These are phyloP conservation scores for Zhengitettix transpicula DNA, from an alignment of 2,888 invertebrate genomes.

Conservation along the genomic window DNA sequence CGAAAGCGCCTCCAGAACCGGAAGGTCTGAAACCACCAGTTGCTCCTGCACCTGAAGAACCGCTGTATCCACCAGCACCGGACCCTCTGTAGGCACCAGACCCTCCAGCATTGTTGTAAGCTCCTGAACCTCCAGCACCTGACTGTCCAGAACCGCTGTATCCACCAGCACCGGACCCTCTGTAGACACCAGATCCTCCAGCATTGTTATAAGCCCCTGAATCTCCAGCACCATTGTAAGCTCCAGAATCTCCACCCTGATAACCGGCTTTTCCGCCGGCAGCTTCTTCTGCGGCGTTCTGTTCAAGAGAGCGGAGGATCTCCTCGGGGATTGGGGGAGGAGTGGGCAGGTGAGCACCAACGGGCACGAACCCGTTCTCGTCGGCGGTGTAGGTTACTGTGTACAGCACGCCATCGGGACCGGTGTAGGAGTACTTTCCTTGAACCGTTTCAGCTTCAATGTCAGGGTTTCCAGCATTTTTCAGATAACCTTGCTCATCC, in stretches of 20 bases:
- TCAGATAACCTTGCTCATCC: slow-evolving; percentile 34
- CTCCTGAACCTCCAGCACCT: slow-evolving; percentile 2
- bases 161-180: slow-evolving; percentile 1
- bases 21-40: neutral
- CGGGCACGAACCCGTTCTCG: slow-evolving; percentile 37
- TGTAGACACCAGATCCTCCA: neutral
- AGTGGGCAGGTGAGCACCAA: slow-evolving; percentile 38
- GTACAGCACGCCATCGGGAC: slow-evolving; percentile 37
- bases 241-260: neutral
- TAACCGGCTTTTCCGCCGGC: neutral
- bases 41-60: neutral
- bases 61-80: neutral
- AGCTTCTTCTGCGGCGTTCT: slow-evolving; percentile 15
- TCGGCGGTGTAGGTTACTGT: slow-evolving; percentile 37
- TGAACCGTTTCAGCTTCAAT: slow-evolving; percentile 20
- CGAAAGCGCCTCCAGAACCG: neutral
- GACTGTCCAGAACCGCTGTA: neutral
- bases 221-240: neutral
- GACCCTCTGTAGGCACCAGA: neutral
- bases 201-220: slow-evolving; percentile 1
- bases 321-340: slow-evolving; percentile 42
- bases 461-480: slow-evolving; percentile 37
- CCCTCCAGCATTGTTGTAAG: neutral
- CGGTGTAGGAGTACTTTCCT: slow-evolving; percentile 38
- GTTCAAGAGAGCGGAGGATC: slow-evolving; percentile 33